Base-by-base conservation (phyloP, 2,113 vertebrate genomes). In the Syngnathus typhle region DNA sequence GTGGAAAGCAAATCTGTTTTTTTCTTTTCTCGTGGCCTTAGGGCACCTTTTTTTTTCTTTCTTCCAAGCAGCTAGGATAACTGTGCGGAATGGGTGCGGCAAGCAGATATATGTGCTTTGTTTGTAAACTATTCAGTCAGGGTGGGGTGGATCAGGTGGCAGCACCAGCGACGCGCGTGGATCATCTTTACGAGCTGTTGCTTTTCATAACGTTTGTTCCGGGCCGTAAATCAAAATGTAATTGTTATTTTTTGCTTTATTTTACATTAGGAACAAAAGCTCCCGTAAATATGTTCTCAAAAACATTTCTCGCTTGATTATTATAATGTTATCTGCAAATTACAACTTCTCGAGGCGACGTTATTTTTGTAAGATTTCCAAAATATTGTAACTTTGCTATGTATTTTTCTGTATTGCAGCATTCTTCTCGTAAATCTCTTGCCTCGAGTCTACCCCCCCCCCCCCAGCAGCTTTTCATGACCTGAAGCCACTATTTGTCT, bases 11-110 rank as follows among this genome's bases (percentile, higher is more conserved):
- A 87, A 85, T 80, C 73, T 78, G 83, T 83, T 84, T 80, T 58
- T 36, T 80, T 66, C 75, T 68, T 59, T 75, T 54, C 64, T 75
- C 64, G 46, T 82, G 69, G 80, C 89, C 84, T 51, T 0, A 73
- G 79, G 90, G 84, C 83, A 84, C 68, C 68, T 88, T 88, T 89
- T 84, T 72, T 68, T 84, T 71, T 78, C 82, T 84, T 77, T 85
- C 82, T 84, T 75, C 72, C 85, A 69, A 71, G 67, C 82, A 72
- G 72, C 69, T 56, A 80, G 74, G 55, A 46, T 68, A 77, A 75
- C 79, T 85, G 77, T 74, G 81, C 82, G 55, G 67, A 54, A 73
- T 60, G 79, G 89, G 87, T 83, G 89, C 80, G 89, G 80, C 72
- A 41, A 65, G 54, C 21, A 39, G 72, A 87, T 86, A 85, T 78